Base-by-base conservation (phyloP, 92 coral and sea anemone species). In the Metridium senile region DNA sequence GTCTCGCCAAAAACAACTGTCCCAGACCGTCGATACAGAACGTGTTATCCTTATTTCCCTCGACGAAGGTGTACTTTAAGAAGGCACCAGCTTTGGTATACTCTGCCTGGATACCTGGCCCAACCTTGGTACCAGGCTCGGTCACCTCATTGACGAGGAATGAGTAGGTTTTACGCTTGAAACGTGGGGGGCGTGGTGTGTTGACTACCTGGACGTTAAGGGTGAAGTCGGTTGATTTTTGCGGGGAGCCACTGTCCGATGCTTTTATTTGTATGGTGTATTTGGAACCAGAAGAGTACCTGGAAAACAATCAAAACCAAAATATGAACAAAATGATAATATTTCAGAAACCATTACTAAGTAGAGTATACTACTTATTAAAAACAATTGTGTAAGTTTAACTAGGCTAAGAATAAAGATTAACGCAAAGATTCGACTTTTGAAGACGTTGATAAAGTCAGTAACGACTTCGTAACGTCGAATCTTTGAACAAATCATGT, bases 1-100 rank as follows among this genome's bases (percentile, higher is more conserved):
- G 82, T 51, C 85, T 80, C 28, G 98, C 94, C 51, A 94, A 86
- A 33, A 75, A 72, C 71, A 94, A 86, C 19, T 81, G 64, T 43
- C 98, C 98, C 57, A 67, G 71, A 21, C 89, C 90, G 56, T 86
- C 84, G 29, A 94, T 87, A 63, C 97, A 90, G 67, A 94, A 94
- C 27, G 93, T 82, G 4, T 85, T 87, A 23, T 92, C 97, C 11
- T 23, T 66, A 82, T 94, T 94, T 43, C 98, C 98, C 29, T 80
- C 65, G 0, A 73, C 26, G 68, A 91, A 80, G 2, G 74, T 57
- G 81, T 88, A 91, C 83, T 91, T 91, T 29, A 85, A 78, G 84
- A 43, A 74, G 8, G 74, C 53, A 33, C 65, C 83, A 16, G 77
- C 21, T 31, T 47, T 68, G 74, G 74, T 77, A 84, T 86, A 86